Percentiles rank a stretch among this genome's conserved stretches.
Evolutionary conservation across 2,113 vertebrate genomes (phyloP).

Genomic region (Agelaius phoeniceus): DNA sequence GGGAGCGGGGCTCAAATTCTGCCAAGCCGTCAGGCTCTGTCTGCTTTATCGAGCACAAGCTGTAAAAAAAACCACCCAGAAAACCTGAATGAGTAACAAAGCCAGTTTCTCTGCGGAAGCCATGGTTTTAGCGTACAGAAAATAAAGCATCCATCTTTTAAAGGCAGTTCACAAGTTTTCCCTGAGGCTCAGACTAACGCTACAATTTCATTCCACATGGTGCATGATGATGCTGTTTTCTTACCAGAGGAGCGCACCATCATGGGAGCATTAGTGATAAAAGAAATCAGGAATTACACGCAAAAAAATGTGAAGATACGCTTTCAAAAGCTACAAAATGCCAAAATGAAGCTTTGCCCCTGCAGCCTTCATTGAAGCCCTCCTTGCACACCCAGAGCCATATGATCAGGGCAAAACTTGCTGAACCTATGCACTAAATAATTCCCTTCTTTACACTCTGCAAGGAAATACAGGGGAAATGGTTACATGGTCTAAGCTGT

Average conservation of each 20-base stretch:
- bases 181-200: background rate
- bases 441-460: background rate
- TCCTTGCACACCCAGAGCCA: background rate
- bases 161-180: background rate
- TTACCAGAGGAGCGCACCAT: background rate
- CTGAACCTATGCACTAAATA: background rate
- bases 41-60: background rate
- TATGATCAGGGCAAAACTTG: background rate
- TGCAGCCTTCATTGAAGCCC: background rate
- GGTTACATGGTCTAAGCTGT: background rate
- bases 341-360: background rate
- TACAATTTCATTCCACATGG: background rate
- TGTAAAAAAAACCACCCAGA: accelerated
- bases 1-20: background rate
- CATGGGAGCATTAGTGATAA: accelerated
- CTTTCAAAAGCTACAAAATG: background rate
- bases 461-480: background rate
- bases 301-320: accelerated
- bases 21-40: background rate
- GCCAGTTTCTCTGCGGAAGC: background rate
- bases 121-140: background rate
- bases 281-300: background rate
- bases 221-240: background rate
- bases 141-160: background rate
- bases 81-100: background rate